Evolutionary conservation across 2,888 invertebrate genomes (phyloP), one percentile per base, ranked within the genome.

Genomic region (Drosophila yooni): DNA sequence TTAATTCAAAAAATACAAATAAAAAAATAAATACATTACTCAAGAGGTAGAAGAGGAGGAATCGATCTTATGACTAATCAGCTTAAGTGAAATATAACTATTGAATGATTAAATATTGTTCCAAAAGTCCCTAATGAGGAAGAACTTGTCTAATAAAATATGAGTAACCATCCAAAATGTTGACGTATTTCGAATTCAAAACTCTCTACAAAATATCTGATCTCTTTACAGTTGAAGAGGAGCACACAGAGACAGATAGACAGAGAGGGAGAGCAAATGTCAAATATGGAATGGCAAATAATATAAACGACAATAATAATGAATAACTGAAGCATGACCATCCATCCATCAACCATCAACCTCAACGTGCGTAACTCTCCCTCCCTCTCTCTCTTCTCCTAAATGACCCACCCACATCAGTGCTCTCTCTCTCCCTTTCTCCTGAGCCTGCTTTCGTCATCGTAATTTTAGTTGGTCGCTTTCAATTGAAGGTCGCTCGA

Each of bases 291-390:
- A 74, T 75, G 65, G 56, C 62, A 59, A 76, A 75, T 66, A 51
- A 38, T 59, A 71, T 48, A 57, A 76, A 76, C 63, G 52, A 76
- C 60, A 76, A 77, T 69, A 74, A 73, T 52, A 59, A 83, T 46
- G 8, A 25, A 54, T 69, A 75, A 75, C 62, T 77, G 81, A 81
- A 72, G 70, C 83, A 83, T 82, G 82, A 82, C 70, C 68, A 64
- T 54, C 48, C 67, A 54, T 46, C 15, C 46, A 46, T 46, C 38
- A 56, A 48, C 15, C 46, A 46, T 46, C 38, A 56, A 48, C 15
- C 15, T 46, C 46, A 63, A 73, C 21, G 21, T 11, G 67, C 60
- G 68, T 64, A 67, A 64, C 74, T 50, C 64, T 54, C 54, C 33
- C 40, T 27, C 43, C 31, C 33, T 27, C 25, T 4, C 4, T n/a